phyloP scores from a whole-genome alignment of 2,888 invertebrate species.

The Apotomis turbidana region DNA sequence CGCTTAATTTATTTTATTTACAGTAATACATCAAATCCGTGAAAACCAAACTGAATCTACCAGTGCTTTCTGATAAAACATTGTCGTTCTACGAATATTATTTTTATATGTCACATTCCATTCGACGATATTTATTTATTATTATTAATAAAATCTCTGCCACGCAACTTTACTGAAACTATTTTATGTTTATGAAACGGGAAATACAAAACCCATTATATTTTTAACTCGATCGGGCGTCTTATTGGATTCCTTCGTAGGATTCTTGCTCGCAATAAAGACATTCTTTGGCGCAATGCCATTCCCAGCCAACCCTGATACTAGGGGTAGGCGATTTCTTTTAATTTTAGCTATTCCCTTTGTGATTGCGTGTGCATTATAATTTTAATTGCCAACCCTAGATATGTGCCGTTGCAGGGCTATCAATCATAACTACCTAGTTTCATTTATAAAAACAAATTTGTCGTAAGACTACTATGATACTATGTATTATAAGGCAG shows the following conservation, averaged over 20 bases:
- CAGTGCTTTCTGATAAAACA: too few relatives aligned
- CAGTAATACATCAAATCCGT: too few relatives aligned
- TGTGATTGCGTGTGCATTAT: conserved; percentile 4
- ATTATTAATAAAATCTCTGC: too few relatives aligned
- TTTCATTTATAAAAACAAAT: too few relatives aligned
- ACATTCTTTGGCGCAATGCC: conserved; percentile 70
- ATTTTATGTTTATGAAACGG: conserved; percentile 10
- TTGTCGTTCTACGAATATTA: too few relatives aligned
- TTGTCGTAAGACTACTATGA: background rate
- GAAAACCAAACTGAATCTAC: too few relatives aligned
- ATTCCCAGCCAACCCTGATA: conserved; percentile 52
- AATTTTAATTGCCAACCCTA: conserved; percentile 23
- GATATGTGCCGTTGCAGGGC: background rate
- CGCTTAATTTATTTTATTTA: too few relatives aligned
- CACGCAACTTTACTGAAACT: too few relatives aligned
- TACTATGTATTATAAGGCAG: background rate
- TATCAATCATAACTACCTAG: background rate
- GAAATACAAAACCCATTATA: conserved; percentile 50
- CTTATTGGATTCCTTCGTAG: conserved; percentile 69
- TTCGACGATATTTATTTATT: too few relatives aligned
- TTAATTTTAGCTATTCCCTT: conserved; percentile 32
- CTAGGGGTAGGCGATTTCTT: conserved; percentile 39
- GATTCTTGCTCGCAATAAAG: conserved; percentile 71
- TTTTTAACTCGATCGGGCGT: conserved; percentile 62
- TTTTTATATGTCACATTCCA: too few relatives aligned